These are phyloP conservation scores for Neuroterus valhalla DNA, from an alignment of 1,140 invertebrate genomes.

Conservation along the genomic window DNA sequence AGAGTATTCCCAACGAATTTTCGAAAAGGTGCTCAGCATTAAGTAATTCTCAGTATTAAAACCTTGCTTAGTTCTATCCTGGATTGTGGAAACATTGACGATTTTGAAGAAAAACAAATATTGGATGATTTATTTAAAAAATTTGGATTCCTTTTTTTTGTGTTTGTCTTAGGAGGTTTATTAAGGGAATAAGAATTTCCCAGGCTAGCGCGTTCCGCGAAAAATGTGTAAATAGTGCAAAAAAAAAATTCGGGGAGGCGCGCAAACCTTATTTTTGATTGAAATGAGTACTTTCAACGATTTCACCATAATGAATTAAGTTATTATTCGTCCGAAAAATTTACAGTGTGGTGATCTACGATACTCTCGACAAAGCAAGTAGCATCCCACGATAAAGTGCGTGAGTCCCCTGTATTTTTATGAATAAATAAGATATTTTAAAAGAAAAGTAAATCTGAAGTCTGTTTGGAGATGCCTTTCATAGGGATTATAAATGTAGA, in stretches of 20 bases:
- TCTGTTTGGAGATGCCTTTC: conserved; percentile 76
- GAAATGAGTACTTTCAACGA: neutral
- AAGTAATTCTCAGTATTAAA: too few species aligned
- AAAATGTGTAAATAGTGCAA: conserved; percentile 24
- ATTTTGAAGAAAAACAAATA: too few species aligned
- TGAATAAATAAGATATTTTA: conserved; percentile 76
- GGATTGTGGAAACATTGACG: too few species aligned
- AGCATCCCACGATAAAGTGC: conserved; percentile 61
- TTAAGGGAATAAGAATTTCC: neutral
- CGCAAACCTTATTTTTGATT: neutral
- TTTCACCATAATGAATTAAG: too few species aligned
- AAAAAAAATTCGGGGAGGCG: conserved; percentile 11
- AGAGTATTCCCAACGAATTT: too few species aligned
- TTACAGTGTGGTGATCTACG: too few species aligned
- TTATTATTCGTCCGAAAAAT: conserved; percentile 28
- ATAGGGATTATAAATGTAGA: conserved; percentile 76
- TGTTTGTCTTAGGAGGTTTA: neutral
- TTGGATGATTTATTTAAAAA: too few species aligned
- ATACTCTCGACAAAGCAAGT: conserved; percentile 44
- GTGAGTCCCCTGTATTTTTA: conserved; percentile 74
- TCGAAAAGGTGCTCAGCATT: too few species aligned
- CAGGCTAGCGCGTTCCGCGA: neutral
- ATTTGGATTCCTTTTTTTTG: too few species aligned
- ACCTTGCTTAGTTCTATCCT: too few species aligned
- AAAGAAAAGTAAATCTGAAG: conserved; percentile 75